Base-by-base conservation (phyloP, 2,113 vertebrate genomes). In the Paralichthys olivaceus region DNA sequence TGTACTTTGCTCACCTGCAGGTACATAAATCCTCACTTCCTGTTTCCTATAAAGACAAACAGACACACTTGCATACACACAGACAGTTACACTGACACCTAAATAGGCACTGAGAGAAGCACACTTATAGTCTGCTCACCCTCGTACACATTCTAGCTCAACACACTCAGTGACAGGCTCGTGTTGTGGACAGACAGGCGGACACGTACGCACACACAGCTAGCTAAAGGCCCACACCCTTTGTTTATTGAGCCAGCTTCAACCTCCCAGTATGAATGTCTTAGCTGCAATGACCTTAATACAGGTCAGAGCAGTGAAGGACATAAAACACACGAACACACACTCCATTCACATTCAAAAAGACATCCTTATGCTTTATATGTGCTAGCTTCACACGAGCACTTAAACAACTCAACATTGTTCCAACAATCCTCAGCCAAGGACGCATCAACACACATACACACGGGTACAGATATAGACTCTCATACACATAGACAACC, bases 231-330 rank as follows among this genome's bases (percentile, higher is more conserved):
- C 60, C 53, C 63, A 86, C 77, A 74, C 56, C 79, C 20, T 17
- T 69, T 62, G 34, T 82, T 73, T 59, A 69, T 83, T 79, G 75
- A 88, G 72, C 75, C 71, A 77, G 32, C 76, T 53, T 87, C 73
- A 82, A 59, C 75, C 84, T 84, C 79, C 85, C 86, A 84, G 89
- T 86, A 85, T 88, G 65, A 89, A 87, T 87, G 82, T 88, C 79
- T 75, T 60, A 65, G 57, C 76, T 86, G 88, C 72, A 25, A 22
- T 84, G 57, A 88, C 85, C 75, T 67, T 65, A 65, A 80, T 56
- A 49, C 78, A 70, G 78, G 72, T 63, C 47, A 72, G 6, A 66
- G 79, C 86, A 85, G 82, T 22, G 49, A 63, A 66, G 60, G 76
- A 89, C 65, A 67, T 64, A 34, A 78, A 20, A 76, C 70, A 22